phyloP scores from a whole-genome alignment of 2,888 invertebrate genomes.

The Cylloceria caligata region DNA sequence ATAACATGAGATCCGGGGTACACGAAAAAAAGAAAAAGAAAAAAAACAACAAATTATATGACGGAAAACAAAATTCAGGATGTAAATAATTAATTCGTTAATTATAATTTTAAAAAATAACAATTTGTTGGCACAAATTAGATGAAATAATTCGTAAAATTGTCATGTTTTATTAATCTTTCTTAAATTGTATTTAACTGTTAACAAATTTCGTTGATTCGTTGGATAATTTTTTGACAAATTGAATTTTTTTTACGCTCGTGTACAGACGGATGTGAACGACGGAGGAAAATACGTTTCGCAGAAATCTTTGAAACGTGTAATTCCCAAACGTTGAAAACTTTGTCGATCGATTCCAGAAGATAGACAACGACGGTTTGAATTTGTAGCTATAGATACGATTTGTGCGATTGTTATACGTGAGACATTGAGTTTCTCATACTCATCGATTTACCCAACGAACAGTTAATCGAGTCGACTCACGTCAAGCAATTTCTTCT shows the following conservation, averaged over 20 bases:
- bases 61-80: too few relatives aligned
- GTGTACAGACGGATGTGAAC: too few relatives aligned
- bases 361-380: neutral
- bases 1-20: too few relatives aligned
- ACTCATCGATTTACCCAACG: constrained; percentile 11
- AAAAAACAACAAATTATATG: neutral
- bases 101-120: too few relatives aligned
- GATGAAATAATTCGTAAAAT: too few relatives aligned
- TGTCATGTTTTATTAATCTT: too few relatives aligned
- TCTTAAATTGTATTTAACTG: too few relatives aligned
- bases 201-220: too few relatives aligned
- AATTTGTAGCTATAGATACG: neutral
- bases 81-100: too few relatives aligned
- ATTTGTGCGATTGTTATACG: neutral
- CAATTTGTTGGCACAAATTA: too few relatives aligned
- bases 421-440: neutral
- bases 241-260: neutral
- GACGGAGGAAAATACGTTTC: neutral
- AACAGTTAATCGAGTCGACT: neutral
- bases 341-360: neutral
- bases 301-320: constrained; percentile 30
- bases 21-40: neutral
- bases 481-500: neutral
- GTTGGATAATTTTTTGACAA: too few relatives aligned
- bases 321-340: constrained; percentile 13